A percentile compares a stretch with the other conserved stretches of the same genome.
phyloP scores from a whole-genome alignment of 2,113 vertebrate genomes.

The Saimiri boliviensis region DNA sequence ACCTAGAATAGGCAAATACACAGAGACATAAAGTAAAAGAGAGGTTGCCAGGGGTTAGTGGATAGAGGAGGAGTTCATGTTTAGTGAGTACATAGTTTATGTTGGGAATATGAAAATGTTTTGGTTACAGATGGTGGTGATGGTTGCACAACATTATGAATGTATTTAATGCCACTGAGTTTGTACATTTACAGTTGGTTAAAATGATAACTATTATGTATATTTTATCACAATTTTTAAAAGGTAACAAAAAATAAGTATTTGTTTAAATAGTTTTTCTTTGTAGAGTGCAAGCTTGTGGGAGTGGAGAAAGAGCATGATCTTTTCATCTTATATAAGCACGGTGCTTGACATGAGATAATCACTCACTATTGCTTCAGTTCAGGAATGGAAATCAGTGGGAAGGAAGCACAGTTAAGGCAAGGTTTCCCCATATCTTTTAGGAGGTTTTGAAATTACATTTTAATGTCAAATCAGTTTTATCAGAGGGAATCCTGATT shows the following conservation, averaged over 20 bases:
- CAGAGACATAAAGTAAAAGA: not conserved
- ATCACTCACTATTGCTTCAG: not conserved
- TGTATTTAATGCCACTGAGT: not conserved
- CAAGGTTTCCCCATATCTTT: not conserved
- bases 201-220: not conserved
- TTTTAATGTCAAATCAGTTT: slow-evolving; percentile 26
- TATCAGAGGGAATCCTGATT: not conserved
- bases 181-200: not conserved
- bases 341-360: not conserved
- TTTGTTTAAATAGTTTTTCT: not conserved
- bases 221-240: not conserved
- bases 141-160: not conserved
- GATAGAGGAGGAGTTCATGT: not conserved
- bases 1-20: not conserved
- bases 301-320: not conserved
- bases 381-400: not conserved
- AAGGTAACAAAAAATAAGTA: not conserved
- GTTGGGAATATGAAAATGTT: not conserved
- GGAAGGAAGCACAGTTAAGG: not conserved
- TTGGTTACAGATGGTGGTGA: not conserved
- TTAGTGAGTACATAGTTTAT: not conserved
- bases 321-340: not conserved
- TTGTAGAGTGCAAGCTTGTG: not conserved
- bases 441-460: not conserved
- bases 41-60: not conserved